phyloP scores from a whole-genome alignment of 2,113 vertebrate genomes.

The Dipodomys ordii region DNA sequence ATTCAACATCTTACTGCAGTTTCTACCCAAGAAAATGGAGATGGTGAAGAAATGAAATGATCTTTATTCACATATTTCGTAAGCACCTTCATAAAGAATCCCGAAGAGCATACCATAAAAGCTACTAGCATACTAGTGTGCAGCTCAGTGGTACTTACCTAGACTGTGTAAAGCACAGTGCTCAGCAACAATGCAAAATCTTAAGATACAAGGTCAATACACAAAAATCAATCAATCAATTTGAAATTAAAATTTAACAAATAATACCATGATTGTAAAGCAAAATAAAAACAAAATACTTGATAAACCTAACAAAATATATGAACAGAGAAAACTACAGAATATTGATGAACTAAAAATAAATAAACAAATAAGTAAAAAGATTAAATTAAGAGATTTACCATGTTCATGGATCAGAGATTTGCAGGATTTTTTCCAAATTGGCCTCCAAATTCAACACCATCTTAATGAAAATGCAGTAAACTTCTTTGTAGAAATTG shows the following conservation, averaged over 20 bases:
- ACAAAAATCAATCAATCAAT: constrained; percentile 32
- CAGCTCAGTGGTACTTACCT: neutral
- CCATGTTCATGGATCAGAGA: constrained; percentile 3
- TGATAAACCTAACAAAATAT: constrained; percentile 30
- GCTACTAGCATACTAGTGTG: neutral
- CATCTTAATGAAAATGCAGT: constrained; percentile 25
- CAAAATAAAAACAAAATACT: constrained; percentile 36
- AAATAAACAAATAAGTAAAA: neutral
- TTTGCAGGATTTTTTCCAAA: neutral
- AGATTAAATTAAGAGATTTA: constrained; percentile 42
- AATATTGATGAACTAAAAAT: neutral
- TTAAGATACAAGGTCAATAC: neutral
- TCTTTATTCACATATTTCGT: constrained; percentile 15
- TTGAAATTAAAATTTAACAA: constrained; percentile 56
- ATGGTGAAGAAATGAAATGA: constrained; percentile 43
- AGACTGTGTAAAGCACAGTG: neutral
- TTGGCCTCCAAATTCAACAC: neutral
- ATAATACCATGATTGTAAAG: neutral
- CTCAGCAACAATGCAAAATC: constrained; percentile 17
- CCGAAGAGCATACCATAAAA: constrained; percentile 8
- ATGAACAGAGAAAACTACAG: constrained; percentile 29
- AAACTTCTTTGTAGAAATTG: constrained; percentile 22
- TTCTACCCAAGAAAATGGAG: constrained; percentile 35
- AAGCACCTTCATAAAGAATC: constrained; percentile 22
- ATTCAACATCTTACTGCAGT: neutral